Evolutionary conservation across 2,113 vertebrate species (phyloP).

Genomic region (Lathamus discolor): DNA sequence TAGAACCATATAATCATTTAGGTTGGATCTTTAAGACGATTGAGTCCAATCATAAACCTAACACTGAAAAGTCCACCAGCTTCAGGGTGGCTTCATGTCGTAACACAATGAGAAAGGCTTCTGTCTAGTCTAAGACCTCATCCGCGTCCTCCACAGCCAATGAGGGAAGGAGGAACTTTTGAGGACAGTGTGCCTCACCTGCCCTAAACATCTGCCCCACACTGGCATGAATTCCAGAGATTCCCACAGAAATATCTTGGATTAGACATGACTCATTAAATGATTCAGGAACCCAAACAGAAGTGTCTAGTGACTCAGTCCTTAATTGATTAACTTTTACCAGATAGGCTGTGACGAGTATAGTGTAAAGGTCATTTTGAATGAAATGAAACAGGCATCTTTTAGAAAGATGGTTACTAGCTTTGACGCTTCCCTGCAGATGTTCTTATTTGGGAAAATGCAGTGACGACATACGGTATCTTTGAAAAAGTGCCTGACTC

Average conservation of each 20-base stretch:
- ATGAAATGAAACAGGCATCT: neutral
- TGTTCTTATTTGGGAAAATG: neutral
- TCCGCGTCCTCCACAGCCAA: neutral
- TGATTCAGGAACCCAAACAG: neutral
- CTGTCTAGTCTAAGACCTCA: neutral
- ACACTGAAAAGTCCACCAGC: neutral
- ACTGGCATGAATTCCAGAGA: neutral
- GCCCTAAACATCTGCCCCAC: neutral
- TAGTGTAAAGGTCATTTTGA: neutral
- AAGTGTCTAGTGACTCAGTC: neutral
- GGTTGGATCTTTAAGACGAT: neutral
- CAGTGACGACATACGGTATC: neutral
- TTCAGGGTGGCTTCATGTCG: neutral
- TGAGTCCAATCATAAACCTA: neutral
- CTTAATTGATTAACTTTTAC: neutral
- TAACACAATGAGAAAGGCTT: rapidly evolving
- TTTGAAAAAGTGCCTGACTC: neutral
- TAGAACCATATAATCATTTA: neutral
- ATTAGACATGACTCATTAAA: conserved; percentile 5
- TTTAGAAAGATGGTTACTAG: neutral
- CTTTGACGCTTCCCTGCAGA: neutral
- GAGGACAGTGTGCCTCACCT: neutral
- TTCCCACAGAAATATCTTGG: neutral
- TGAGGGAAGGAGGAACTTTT: neutral
- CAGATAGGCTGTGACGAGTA: neutral